phyloP scores from a whole-genome alignment of 2,888 invertebrate species.

The Heliconius cydno region DNA sequence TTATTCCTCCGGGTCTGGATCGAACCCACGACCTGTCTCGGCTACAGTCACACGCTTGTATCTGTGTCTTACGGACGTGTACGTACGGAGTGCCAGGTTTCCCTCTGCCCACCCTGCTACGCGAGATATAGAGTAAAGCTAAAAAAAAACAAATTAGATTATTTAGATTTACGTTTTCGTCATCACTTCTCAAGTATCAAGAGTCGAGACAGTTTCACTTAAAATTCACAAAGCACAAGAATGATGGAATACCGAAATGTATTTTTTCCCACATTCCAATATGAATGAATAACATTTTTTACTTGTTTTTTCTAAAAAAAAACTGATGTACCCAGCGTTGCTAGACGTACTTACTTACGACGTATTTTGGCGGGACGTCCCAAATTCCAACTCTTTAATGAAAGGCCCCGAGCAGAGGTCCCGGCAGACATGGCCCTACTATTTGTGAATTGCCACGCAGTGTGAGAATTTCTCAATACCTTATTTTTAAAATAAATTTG shows the following conservation, averaged over 20 bases:
- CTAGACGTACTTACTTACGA: no score
- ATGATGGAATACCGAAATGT: slow-evolving; percentile 23
- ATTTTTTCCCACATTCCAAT: slow-evolving; percentile 26
- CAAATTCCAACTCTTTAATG: no score
- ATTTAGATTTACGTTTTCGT: not conserved
- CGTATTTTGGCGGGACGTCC: no score
- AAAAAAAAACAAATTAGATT: not conserved
- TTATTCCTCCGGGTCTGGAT: not conserved
- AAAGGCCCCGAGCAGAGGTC: no score
- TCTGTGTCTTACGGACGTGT: no score
- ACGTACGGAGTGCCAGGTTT: no score
- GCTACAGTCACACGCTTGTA: no score
- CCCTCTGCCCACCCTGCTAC: no score
- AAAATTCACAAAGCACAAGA: slow-evolving; percentile 21
- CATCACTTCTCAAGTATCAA: not conserved
- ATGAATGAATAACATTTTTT: not conserved
- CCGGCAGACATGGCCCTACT: no score
- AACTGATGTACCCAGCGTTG: not conserved
- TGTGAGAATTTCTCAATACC: no score
- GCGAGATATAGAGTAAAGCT: not conserved
- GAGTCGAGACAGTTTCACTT: slow-evolving; percentile 9
- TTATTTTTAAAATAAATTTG: no score
- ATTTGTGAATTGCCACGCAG: no score
- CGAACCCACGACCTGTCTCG: not conserved
- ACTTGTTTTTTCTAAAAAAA: slow-evolving; percentile 1